phyloP scores from a whole-genome alignment of 2,113 vertebrate species.

The Crotalus viridis region DNA sequence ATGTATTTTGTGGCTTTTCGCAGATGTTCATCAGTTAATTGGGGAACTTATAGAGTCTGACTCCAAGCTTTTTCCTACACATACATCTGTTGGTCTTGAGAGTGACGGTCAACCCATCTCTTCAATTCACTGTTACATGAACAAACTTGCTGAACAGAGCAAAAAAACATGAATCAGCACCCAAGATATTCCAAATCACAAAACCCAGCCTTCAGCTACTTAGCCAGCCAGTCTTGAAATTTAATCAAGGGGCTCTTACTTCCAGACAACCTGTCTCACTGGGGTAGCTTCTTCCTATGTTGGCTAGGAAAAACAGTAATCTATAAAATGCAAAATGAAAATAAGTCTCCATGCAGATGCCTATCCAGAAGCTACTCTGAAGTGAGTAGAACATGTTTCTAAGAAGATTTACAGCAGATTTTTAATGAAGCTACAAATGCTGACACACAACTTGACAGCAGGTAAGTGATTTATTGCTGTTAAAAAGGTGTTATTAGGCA shows the following conservation, averaged over 20 bases:
- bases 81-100: background rate
- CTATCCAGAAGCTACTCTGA: background rate
- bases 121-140: background rate
- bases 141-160: background rate
- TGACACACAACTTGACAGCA: background rate
- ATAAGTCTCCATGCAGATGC: background rate
- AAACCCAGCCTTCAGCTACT: background rate
- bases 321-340: background rate
- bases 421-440: background rate
- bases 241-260: background rate
- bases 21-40: background rate
- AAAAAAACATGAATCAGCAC: background rate
- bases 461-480: slow-evolving; percentile 7
- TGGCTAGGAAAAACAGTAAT: background rate
- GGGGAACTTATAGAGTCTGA: background rate
- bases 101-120: background rate
- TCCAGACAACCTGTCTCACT: background rate
- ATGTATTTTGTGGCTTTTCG: background rate
- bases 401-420: background rate
- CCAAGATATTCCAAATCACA: background rate
- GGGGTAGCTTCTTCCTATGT: background rate
- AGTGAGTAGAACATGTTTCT: background rate
- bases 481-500: background rate
- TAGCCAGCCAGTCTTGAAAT: background rate
- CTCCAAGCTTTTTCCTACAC: background rate